These are phyloP conservation scores for Pentalonia nigronervosa DNA, from an alignment of 1,140 invertebrate genomes.

Conservation along the genomic window DNA sequence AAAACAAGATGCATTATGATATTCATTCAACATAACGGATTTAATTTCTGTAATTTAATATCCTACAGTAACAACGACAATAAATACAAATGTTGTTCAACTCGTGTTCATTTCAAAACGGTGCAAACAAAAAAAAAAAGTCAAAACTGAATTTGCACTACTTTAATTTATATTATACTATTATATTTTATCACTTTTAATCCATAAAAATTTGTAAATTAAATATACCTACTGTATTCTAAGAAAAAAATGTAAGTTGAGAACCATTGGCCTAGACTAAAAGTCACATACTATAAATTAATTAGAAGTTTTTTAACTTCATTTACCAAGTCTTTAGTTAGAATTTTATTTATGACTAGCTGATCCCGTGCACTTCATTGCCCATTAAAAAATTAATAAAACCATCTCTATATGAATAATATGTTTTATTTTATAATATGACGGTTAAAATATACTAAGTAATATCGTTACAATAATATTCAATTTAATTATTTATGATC, in stretches of 20 bases:
- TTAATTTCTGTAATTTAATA: constrained; percentile 5
- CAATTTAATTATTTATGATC: no score
- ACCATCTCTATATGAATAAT: no score
- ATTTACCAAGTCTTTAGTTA: no score
- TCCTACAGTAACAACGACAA: background rate
- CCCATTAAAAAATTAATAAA: no score
- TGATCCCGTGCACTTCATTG: no score
- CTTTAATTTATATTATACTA: background rate
- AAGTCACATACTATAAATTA: no score
- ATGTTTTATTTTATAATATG: no score
- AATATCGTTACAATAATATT: no score
- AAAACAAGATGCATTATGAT: background rate
- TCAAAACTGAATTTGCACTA: background rate
- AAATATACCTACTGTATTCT: background rate
- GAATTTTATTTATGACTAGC: no score
- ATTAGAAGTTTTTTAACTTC: no score
- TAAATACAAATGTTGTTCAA: background rate
- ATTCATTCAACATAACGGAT: background rate
- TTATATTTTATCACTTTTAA: background rate
- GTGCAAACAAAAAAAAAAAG: background rate
- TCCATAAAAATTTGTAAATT: background rate
- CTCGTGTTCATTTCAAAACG: background rate
- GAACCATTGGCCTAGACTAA: no score
- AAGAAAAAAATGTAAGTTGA: background rate
- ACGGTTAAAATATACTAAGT: no score